Evolutionary conservation across 1,140 invertebrate genomes (phyloP), one percentile per base, ranked within the genome.

Genomic region (Homalodisca vitripennis): DNA sequence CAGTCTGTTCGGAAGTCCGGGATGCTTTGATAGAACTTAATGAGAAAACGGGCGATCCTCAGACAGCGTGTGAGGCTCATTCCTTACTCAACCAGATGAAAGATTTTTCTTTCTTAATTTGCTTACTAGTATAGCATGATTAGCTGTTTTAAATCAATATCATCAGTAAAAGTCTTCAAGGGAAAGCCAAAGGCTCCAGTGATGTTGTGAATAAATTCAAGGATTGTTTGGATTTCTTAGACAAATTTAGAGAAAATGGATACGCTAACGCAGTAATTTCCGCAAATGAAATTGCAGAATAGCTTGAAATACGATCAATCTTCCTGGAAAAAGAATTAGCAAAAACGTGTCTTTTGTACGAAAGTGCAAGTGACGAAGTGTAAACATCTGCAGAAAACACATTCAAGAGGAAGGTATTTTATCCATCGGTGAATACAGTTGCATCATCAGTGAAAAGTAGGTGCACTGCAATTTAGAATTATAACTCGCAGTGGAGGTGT

Each of bases 91-190:
- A 26, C 51, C 17, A 55, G 24, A 26, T 26, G 51, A 20, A 55
- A 20, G 51, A 55, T 6, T 17, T 26, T 55, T 26, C 17, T 55
- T 55, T 26, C 51, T 12, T 55, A 55, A 20, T 55, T 6, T 41
- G 34, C 34, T 41, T 41, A 41, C 34, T 41, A 41, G 6, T 41
- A 41, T 41, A 17, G 34, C 34, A 41, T 41, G 24, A 55, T 20
- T 26, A 12, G 51, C 17, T 55, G 51, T 55, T 55, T 55, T 10
- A 55, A 55, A 55, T 55, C 6, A 55, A 20, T 55, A 55, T 55
- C 51, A 55, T 55, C 6, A 55, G 51, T 55, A 55, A 55, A 55
- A 55, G 51, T 26, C 51, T 55, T 55, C 51, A 55, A 55, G 51
- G 51, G 51, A 55, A 55, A 55, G 51, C 51, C 51, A 55, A 55